Evolutionary conservation across 2,797 vertebrate species (phyloP).

Genomic region (Chiloscyllium punctatum): DNA sequence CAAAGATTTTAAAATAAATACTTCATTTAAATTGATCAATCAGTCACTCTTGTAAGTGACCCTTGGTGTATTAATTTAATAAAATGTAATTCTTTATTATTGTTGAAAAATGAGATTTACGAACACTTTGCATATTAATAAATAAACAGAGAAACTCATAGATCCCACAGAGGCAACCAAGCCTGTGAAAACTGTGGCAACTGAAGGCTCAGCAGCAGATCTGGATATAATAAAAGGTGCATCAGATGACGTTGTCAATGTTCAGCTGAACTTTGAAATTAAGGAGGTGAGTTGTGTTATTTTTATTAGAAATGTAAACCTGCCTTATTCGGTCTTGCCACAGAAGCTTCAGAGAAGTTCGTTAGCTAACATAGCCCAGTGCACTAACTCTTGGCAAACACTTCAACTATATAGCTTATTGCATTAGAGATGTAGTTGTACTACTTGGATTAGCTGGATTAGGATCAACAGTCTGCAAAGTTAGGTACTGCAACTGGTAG

Average conservation of each 20-base stretch:
- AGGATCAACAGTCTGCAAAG: neutral
- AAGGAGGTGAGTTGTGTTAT: conserved; percentile 64
- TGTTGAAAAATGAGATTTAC: neutral
- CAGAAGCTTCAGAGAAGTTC: neutral
- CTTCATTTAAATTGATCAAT: neutral
- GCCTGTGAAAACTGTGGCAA: conserved; percentile 39
- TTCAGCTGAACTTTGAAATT: conserved; percentile 85
- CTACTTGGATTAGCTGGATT: neutral
- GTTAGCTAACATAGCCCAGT: neutral
- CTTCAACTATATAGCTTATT: too few relatives aligned
- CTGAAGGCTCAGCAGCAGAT: conserved; percentile 41
- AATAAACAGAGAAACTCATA: conserved; percentile 43
- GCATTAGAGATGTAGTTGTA: neutral
- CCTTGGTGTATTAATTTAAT: neutral
- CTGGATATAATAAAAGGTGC: conserved; percentile 42
- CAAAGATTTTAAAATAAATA: neutral
- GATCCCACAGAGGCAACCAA: conserved; percentile 38
- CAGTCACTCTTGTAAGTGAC: neutral
- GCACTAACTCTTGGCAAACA: conserved; percentile 16
- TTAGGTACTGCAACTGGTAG: neutral
- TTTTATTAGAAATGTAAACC: neutral
- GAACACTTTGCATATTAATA: neutral
- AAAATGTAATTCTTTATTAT: neutral
- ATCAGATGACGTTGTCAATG: conserved; percentile 61
- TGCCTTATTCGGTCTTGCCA: neutral